These are phyloP conservation scores for Anomalospiza imberbis DNA, from an alignment of 2,797 vertebrate genomes.

Conservation along the genomic window DNA sequence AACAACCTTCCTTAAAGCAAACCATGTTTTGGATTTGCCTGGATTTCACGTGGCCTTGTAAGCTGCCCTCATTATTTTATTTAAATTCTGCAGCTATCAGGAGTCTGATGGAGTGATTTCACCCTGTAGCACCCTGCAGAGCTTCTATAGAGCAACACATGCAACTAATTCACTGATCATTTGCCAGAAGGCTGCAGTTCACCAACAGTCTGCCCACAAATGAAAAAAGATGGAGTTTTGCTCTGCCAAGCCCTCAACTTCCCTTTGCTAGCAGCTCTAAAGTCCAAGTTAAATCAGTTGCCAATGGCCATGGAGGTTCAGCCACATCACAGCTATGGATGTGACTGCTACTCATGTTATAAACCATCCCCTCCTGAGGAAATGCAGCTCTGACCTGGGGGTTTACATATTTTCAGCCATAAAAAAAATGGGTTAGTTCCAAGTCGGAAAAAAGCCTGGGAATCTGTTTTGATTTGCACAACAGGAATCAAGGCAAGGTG, in stretches of 20 bases:
- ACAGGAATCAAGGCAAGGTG: not conserved
- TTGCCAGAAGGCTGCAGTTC: not conserved
- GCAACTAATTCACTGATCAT: not conserved
- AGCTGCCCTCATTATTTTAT: not conserved
- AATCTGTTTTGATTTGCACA: not conserved
- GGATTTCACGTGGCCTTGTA: not conserved
- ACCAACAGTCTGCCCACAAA: not conserved
- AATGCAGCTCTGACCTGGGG: not conserved
- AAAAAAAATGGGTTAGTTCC: not conserved
- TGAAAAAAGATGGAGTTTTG: not conserved
- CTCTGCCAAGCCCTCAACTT: not conserved
- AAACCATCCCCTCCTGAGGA: not conserved
- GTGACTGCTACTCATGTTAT: not conserved
- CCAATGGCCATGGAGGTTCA: not conserved
- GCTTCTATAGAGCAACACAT: rapidly evolving
- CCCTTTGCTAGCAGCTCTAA: not conserved
- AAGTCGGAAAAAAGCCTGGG: not conserved
- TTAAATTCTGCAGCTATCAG: not conserved
- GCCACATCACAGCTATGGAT: not conserved
- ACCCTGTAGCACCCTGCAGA: not conserved
- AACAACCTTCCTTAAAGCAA: not conserved
- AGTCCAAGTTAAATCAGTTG: not conserved
- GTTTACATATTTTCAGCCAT: not conserved
- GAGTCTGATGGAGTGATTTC: not conserved
- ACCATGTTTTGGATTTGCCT: not conserved